Base-by-base conservation (phyloP, 2,888 invertebrate species). In the Drosophila gaucha region DNA sequence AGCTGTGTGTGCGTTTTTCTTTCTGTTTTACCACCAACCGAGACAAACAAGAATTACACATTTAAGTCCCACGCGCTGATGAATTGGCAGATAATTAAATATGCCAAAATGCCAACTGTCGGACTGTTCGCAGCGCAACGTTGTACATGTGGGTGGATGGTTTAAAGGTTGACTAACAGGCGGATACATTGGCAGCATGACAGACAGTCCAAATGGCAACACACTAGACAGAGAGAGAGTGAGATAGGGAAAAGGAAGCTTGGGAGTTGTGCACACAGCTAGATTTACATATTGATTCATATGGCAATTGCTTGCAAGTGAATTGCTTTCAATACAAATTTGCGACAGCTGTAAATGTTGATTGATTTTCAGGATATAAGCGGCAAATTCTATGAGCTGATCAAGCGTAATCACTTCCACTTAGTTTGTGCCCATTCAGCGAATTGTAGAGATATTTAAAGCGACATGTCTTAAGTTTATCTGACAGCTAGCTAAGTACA, bases 71-170 rank as follows among this genome's bases (percentile, higher is more conserved):
- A 47, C 33, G 31, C 51, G 26, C 57, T 65, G 57, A 67, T 59
- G 55, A 66, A 73, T 73, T 66, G 73, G 26, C 67, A 73, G 59
- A 66, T 71, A 73, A 73, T 71, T 67, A 73, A 73, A 73, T 73
- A 60, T 41, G 46, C 69, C 68, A 47, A 56, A 68, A 68, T 52
- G 43, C 67, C 59, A 60, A 57, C 52, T 39, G 44, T 36, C 31
- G 39, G 31, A 22, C 22, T 14, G 26, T 49, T 30, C 36, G 26
- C 30, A 57, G 18, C 28, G 18, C 9, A n/a, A 30, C 18, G n/a
- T 33, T 44, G 28, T 18, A 12, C 26, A 44, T 60, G 55, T 67
- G 70, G 67, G 52, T 54, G 52, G 52, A 38, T 31, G 49, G 31
- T 52, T 73, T 57, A 41, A 57, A 74, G 69, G 52, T 54, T 67